Percentiles rank a stretch among this genome's conserved stretches.
Conservation (phyloP, 2,113 vertebrate genomes). For the Raja brachyura region DNA sequence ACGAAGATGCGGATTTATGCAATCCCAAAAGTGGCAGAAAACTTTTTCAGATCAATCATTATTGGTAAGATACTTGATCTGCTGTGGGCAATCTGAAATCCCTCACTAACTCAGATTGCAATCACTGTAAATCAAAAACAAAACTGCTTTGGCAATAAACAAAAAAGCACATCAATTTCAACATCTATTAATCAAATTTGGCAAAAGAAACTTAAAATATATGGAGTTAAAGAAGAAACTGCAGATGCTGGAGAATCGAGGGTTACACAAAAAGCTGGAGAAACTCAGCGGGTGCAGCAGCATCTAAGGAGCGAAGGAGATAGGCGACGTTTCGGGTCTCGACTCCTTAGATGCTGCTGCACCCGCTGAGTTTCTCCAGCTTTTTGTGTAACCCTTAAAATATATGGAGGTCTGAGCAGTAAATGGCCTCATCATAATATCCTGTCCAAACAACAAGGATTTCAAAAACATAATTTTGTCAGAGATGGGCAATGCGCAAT, state of each 20-base stretch:
- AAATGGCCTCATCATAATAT: neutral
- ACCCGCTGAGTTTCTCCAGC: too few species aligned
- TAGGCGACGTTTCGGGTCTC: too few species aligned
- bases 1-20: neutral
- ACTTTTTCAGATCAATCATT: too few species aligned
- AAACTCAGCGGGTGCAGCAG: too few species aligned
- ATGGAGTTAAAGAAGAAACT: too few species aligned
- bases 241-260: too few species aligned
- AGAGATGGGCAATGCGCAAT: neutral
- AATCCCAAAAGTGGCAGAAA: neutral
- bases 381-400: neutral
- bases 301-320: too few species aligned
- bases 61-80: neutral
- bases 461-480: neutral
- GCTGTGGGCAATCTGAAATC: neutral
- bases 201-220: neutral
- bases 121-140: neutral
- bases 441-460: neutral
- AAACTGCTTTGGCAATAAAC: neutral
- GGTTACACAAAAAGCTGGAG: too few species aligned
- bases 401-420: neutral
- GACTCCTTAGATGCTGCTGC: too few species aligned
- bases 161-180: neutral
- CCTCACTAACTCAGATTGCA: neutral
- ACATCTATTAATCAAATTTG: neutral